Percentiles rank a stretch among this genome's conserved stretches.
These are phyloP conservation scores for Phylloscopus whistleri DNA, from an alignment of 2,113 vertebrate genomes.

Conservation along the genomic window DNA sequence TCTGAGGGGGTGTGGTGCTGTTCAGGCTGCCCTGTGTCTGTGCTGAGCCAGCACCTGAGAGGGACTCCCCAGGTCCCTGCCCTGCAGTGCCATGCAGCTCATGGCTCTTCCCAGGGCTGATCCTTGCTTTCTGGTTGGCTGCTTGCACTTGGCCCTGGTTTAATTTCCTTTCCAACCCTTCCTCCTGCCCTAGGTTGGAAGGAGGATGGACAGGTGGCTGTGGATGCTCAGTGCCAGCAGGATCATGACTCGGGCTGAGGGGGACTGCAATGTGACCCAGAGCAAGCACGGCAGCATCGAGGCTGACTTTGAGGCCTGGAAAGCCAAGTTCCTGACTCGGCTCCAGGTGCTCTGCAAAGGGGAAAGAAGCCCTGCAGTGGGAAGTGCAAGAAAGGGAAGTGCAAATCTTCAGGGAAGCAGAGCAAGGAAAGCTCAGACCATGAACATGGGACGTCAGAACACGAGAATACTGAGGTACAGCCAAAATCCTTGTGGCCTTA, in stretches of 20 bases:
- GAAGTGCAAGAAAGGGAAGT: slow-evolving; percentile 80
- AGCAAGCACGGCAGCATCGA: slow-evolving; percentile 88
- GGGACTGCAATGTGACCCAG: slow-evolving; percentile 81
- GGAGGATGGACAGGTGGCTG: slow-evolving; percentile 89
- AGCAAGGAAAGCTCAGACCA: background rate
- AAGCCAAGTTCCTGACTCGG: slow-evolving; percentile 74
- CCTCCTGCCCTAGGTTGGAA: slow-evolving; percentile 77
- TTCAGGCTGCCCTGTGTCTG: background rate
- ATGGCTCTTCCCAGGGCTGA: background rate
- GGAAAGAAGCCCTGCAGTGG: slow-evolving; percentile 77
- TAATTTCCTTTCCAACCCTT: background rate
- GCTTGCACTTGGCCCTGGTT: background rate
- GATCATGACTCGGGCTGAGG: slow-evolving; percentile 80
- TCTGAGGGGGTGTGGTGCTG: background rate
- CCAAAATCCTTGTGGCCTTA: fast-evolving
- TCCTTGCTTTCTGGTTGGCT: background rate
- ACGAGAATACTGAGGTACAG: slow-evolving; percentile 67
- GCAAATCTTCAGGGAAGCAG: slow-evolving; percentile 65
- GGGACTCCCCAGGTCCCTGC: background rate
- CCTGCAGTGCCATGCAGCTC: background rate
- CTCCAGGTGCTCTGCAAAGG: slow-evolving; percentile 75
- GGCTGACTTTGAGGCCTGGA: slow-evolving; percentile 88
- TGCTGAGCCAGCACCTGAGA: background rate
- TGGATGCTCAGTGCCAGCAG: slow-evolving; percentile 88
- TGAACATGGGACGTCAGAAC: background rate